Conservation (phyloP, 1,140 invertebrate genomes). For the Mya arenaria region DNA sequence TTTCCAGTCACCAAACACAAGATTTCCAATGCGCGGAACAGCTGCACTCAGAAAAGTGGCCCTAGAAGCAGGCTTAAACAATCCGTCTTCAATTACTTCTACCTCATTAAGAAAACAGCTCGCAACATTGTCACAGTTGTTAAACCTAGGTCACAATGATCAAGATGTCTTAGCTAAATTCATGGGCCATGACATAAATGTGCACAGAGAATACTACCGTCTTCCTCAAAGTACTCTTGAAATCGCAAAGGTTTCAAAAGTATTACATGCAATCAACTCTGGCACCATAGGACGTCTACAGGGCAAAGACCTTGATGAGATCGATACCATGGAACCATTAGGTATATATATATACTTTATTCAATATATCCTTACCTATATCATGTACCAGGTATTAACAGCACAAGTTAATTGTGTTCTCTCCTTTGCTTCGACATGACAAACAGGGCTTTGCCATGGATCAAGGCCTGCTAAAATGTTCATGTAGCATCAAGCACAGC, state of each 20-base stretch:
- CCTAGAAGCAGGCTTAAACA: neutral
- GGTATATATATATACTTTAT: too few relatives aligned
- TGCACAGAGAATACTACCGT: slow-evolving; percentile 66
- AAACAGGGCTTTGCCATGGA: too few relatives aligned
- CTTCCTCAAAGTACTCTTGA: slow-evolving; percentile 64
- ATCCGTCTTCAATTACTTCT: neutral
- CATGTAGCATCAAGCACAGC: too few relatives aligned
- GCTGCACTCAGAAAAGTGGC: neutral
- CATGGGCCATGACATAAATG: slow-evolving; percentile 64
- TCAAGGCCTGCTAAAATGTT: too few relatives aligned
- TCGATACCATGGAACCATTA: too few relatives aligned
- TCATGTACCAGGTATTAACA: too few relatives aligned
- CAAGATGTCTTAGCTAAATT: slow-evolving; percentile 63
- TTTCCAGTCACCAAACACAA: neutral
- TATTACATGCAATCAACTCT: slow-evolving; percentile 27
- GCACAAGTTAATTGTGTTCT: too few relatives aligned
- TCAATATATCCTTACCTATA: too few relatives aligned
- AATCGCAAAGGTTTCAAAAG: slow-evolving; percentile 64
- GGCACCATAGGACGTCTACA: neutral
- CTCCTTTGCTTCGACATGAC: too few relatives aligned
- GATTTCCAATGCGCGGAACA: neutral
- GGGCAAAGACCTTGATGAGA: slow-evolving; percentile 9
- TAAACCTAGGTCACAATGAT: slow-evolving; percentile 50
- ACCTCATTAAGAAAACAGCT: slow-evolving; percentile 17
- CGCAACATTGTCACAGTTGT: slow-evolving; percentile 23